These are phyloP conservation scores for Malurus melanocephalus DNA, from an alignment of 2,113 vertebrate genomes.

Conservation along the genomic window DNA sequence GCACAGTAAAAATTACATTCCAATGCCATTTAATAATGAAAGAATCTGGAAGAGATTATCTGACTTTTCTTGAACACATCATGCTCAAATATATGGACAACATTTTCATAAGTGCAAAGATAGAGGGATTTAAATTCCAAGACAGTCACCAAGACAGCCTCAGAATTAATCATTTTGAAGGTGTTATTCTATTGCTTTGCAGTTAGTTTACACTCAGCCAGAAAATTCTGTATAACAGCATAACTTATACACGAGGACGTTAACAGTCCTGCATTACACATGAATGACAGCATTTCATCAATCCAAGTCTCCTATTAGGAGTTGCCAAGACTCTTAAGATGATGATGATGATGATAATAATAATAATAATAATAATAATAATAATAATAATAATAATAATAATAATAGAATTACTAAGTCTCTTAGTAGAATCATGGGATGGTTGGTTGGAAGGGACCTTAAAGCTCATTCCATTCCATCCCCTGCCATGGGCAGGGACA, in stretches of 20 bases:
- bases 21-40: background rate
- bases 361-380: too few species aligned
- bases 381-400: too few species aligned
- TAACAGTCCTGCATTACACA: background rate
- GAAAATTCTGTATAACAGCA: background rate
- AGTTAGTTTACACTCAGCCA: background rate
- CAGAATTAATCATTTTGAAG: background rate
- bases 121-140: background rate
- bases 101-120: background rate
- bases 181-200: background rate
- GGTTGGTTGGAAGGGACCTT: too few species aligned
- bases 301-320: background rate
- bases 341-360: too few species aligned
- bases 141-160: background rate
- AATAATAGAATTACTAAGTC: too few species aligned
- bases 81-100: background rate
- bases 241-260: background rate
- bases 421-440: too few species aligned
- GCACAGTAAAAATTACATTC: background rate
- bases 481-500: background rate
- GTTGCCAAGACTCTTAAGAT: too few species aligned
- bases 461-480: fast-evolving
- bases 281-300: background rate
- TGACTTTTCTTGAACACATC: background rate
- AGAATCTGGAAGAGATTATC: background rate